Conservation (phyloP, 2,888 invertebrate genomes). For the Rhogogaster chlorosoma region DNA sequence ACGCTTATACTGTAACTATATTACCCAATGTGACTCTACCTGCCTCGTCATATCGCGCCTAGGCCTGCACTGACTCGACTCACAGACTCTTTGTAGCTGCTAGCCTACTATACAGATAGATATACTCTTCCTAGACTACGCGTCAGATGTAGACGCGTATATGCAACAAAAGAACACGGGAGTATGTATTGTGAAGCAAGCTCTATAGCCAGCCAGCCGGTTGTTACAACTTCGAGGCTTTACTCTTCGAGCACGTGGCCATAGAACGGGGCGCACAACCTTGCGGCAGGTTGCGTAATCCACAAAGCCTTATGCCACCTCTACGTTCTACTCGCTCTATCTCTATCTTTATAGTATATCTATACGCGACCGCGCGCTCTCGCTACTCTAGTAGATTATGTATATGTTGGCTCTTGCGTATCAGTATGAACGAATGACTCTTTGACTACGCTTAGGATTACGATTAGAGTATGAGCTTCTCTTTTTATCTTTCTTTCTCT, state of each 20-base stretch:
- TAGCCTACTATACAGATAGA: too few species aligned
- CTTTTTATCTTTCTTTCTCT: neutral
- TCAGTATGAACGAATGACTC: neutral
- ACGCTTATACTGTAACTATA: too few species aligned
- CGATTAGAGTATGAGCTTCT: neutral
- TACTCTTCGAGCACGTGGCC: slow-evolving; percentile 42
- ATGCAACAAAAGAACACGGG: neutral
- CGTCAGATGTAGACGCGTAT: neutral
- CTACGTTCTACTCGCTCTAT: slow-evolving; percentile 47
- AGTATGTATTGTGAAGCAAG: neutral
- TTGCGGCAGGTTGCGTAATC: slow-evolving; percentile 54
- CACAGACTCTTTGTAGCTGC: too few species aligned
- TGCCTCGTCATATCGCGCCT: too few species aligned
- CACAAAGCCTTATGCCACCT: slow-evolving; percentile 51
- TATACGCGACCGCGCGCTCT: neutral
- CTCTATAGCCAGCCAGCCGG: neutral
- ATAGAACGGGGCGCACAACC: slow-evolving; percentile 38
- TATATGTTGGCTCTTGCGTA: neutral
- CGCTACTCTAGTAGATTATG: neutral
- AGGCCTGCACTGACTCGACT: too few species aligned
- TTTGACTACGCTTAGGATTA: neutral
- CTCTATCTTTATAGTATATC: slow-evolving; percentile 53
- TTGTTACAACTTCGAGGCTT: neutral
- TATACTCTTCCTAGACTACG: too few species aligned
- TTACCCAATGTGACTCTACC: too few species aligned